phyloP scores from a whole-genome alignment of 2,113 vertebrate genomes.

The Equus przewalskii region DNA sequence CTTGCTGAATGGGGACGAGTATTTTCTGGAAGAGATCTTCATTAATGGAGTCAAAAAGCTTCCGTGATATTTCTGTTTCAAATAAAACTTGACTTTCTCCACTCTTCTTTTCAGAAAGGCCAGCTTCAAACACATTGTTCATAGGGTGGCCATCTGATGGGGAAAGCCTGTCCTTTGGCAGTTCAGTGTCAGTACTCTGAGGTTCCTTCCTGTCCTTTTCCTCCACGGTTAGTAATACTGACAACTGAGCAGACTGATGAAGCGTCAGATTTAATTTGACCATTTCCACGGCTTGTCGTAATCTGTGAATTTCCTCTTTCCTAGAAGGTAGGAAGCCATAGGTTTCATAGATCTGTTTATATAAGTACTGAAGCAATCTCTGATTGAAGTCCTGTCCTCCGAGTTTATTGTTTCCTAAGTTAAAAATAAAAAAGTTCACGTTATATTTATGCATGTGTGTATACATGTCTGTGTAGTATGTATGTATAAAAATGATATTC shows the following conservation, averaged over 20 bases:
- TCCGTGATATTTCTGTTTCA: slow-evolving; percentile 89
- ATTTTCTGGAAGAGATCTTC: slow-evolving; percentile 98
- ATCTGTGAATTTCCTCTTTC: slow-evolving; percentile 95
- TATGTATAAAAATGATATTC: not conserved
- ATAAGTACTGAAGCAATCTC: slow-evolving; percentile 93
- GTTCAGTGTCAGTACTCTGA: not conserved
- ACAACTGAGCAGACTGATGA: slow-evolving; percentile 86
- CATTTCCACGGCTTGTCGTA: slow-evolving; percentile 95
- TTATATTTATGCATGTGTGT: not conserved
- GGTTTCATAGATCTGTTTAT: slow-evolving; percentile 88
- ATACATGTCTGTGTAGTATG: not conserved
- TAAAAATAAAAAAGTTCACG: slow-evolving; percentile 56
- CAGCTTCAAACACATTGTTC: accelerated
- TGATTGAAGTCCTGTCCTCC: slow-evolving; percentile 99
- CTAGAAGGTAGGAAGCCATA: slow-evolving; percentile 91
- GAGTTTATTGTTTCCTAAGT: slow-evolving; percentile 97
- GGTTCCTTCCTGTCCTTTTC: slow-evolving; percentile 55
- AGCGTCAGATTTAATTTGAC: slow-evolving; percentile 96
- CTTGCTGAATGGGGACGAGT: slow-evolving; percentile 93
- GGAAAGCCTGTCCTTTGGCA: slow-evolving; percentile 41
- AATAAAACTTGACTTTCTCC: slow-evolving; percentile 86
- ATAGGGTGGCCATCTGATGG: not conserved
- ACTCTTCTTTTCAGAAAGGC: not conserved
- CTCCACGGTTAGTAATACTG: slow-evolving; percentile 88
- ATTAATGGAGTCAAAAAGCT: slow-evolving; percentile 95